A percentile compares a stretch with the other conserved stretches of the same genome.
These are phyloP conservation scores for Halictus rubicundus DNA, from an alignment of 1,140 invertebrate genomes.

Conservation along the genomic window DNA sequence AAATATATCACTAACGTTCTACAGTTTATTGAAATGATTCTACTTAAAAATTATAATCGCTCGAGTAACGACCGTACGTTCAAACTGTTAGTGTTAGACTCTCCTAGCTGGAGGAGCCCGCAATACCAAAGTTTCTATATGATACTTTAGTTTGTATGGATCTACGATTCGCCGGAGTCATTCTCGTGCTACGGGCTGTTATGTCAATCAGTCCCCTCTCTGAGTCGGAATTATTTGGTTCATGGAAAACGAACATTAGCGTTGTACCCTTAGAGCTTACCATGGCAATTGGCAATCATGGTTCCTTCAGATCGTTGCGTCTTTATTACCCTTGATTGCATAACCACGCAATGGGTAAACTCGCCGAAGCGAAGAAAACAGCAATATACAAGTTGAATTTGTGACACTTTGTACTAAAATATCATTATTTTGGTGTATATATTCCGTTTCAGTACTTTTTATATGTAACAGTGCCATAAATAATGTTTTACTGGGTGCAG, in stretches of 20 bases:
- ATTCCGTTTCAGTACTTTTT: background rate
- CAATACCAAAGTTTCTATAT: constrained; percentile 35
- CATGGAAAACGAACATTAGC: constrained; percentile 65
- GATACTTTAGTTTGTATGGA: constrained; percentile 34
- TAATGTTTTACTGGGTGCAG: no score
- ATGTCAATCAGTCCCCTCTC: constrained; percentile 57
- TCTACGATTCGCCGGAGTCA: constrained; percentile 30
- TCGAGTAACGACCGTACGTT: constrained; percentile 4
- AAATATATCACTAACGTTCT: background rate
- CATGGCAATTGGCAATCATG: constrained; percentile 54
- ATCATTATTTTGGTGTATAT: no score
- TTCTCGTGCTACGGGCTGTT: constrained; percentile 45
- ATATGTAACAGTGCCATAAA: no score
- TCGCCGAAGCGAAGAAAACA: background rate
- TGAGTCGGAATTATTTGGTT: constrained; percentile 45
- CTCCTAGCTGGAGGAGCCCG: constrained; percentile 46
- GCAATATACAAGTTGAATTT: background rate
- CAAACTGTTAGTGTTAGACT: constrained; percentile 24
- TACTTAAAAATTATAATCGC: constrained; percentile 8
- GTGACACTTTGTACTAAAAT: background rate
- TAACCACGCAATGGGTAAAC: constrained; percentile 35
- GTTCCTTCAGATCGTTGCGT: constrained; percentile 50
- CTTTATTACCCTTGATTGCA: constrained; percentile 58
- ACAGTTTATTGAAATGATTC: background rate
- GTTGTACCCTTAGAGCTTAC: constrained; percentile 26